Conservation (phyloP, 2,888 invertebrate species). For the Nezara viridula region DNA sequence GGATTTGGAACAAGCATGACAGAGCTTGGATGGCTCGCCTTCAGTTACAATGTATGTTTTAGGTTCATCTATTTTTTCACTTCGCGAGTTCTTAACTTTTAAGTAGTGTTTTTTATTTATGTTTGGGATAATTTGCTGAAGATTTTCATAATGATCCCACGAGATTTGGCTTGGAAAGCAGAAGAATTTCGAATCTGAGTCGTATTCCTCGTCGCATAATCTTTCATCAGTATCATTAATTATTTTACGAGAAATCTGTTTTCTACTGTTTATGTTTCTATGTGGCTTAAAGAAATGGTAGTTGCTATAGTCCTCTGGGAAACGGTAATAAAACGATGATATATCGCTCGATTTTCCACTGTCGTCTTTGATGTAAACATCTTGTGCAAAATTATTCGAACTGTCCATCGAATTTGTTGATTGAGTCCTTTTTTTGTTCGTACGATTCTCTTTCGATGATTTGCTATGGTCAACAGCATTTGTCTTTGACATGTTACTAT, state of each 20-base stretch:
- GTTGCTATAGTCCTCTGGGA: background rate
- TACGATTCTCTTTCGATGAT: background rate
- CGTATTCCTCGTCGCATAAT: background rate
- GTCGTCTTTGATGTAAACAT: background rate
- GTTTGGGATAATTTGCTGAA: background rate
- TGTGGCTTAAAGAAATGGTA: background rate
- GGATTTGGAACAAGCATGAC: background rate
- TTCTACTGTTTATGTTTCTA: background rate
- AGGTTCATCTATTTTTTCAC: background rate
- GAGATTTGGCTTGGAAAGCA: slow-evolving; percentile 13
- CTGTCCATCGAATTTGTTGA: background rate
- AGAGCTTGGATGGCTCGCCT: background rate
- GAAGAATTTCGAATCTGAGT: background rate
- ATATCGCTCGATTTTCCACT: background rate
- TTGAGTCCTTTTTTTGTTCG: background rate
- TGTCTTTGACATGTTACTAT: background rate
- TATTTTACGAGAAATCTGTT: background rate
- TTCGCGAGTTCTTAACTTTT: background rate
- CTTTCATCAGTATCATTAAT: background rate
- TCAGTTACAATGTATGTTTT: background rate
- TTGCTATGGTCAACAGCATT: background rate
- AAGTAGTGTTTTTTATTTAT: background rate
- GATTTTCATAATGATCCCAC: background rate
- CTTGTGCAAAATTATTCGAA: background rate
- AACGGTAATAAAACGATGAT: background rate